These are phyloP conservation scores for Ellobium chinense DNA, from an alignment of 2,888 invertebrate species.

Conservation along the genomic window DNA sequence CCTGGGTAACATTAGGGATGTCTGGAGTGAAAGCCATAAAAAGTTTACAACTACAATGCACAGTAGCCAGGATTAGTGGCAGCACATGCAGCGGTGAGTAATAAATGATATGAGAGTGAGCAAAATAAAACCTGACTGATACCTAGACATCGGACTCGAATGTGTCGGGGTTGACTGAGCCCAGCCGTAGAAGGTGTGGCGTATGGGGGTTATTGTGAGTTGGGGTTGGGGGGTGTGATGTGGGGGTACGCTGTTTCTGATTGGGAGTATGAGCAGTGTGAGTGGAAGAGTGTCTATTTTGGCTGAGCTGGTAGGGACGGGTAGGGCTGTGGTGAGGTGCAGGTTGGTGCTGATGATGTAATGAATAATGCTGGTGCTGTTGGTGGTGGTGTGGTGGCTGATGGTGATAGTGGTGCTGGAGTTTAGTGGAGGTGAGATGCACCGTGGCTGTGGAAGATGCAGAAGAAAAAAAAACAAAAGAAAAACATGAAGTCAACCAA, in stretches of 20 bases:
- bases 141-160: constrained; percentile 70
- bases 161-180: constrained; percentile 60
- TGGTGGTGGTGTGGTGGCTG: not conserved
- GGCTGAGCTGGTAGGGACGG: not conserved
- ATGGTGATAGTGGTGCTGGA: not conserved
- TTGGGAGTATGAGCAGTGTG: too few relatives aligned
- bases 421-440: not conserved
- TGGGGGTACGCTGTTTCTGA: too few relatives aligned
- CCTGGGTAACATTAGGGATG: too few relatives aligned
- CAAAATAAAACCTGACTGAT: constrained; percentile 28
- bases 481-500: not conserved
- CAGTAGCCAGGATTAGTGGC: too few relatives aligned
- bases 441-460: not conserved
- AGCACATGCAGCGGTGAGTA: too few relatives aligned
- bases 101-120: not conserved
- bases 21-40: too few relatives aligned
- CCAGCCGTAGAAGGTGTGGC: constrained; percentile 48
- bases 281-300: not conserved
- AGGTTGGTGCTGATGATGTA: not conserved
- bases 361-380: not conserved
- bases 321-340: not conserved
- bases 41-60: too few relatives aligned
- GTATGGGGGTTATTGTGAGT: constrained; percentile 26
- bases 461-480: too few relatives aligned
- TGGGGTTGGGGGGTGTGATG: too few relatives aligned